Conservation (phyloP, 2,888 invertebrate species). For the Megaustenia siamemsis region DNA sequence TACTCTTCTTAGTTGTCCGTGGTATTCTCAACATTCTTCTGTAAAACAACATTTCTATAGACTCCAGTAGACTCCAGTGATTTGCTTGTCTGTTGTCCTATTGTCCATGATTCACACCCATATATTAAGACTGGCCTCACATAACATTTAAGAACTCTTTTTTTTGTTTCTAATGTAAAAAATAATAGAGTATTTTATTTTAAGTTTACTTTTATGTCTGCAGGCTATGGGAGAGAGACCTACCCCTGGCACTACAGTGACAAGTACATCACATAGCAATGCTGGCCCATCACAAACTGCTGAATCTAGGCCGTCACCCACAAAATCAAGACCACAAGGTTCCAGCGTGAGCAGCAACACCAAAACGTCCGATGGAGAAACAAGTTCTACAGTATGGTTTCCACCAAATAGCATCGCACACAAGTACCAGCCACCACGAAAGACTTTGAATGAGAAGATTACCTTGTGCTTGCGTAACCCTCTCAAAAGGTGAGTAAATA, state of each 20-base stretch:
- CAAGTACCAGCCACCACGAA: conserved; percentile 23
- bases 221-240: neutral
- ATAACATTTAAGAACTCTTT: no score
- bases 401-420: conserved; percentile 53
- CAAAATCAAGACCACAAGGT: no score
- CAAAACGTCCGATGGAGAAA: neutral
- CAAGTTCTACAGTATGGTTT: conserved; percentile 36
- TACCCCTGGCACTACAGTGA: neutral
- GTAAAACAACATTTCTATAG: no score
- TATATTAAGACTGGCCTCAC: no score
- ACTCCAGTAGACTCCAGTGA: no score
- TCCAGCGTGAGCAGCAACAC: neutral
- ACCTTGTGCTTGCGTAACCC: conserved; percentile 30
- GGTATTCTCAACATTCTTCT: no score
- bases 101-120: no score
- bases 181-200: no score
- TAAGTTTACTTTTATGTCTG: neutral
- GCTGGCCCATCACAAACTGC: neutral
- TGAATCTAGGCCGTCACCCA: neutral
- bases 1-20: no score
- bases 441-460: conserved; percentile 39
- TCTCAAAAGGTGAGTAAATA: conserved; percentile 31
- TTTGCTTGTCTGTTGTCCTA: no score
- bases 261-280: neutral
- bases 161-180: no score